Evolutionary conservation across 1,140 invertebrate genomes (phyloP).

Genomic region (Nylanderia fulva): DNA sequence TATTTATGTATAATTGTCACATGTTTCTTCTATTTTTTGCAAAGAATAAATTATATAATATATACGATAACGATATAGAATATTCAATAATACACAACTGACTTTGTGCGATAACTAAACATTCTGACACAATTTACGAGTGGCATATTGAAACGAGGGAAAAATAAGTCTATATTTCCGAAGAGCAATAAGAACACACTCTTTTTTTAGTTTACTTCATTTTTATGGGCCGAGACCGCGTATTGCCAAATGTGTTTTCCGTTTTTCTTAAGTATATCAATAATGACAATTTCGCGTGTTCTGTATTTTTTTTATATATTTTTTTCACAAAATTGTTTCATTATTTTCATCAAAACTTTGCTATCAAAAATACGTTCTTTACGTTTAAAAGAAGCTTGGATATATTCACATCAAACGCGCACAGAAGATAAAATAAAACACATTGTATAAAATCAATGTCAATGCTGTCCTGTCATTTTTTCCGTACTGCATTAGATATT

Average conservation of each 20-base stretch:
- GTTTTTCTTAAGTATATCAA: conserved; percentile 32
- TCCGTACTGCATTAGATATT: conserved; percentile 4
- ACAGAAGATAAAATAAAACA: no score
- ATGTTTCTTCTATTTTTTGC: conserved; percentile 23
- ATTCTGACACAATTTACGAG: conserved; percentile 49
- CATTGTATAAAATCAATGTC: no score
- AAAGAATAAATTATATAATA: neutral
- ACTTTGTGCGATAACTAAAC: conserved; percentile 20
- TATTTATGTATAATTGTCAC: conserved; percentile 5
- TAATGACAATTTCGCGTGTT: neutral
- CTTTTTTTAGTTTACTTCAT: conserved; percentile 54
- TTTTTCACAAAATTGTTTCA: conserved; percentile 13
- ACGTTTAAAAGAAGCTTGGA: neutral
- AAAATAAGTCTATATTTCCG: conserved; percentile 57
- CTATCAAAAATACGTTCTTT: neutral
- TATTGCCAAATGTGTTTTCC: conserved; percentile 61
- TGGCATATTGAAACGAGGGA: conserved; percentile 56
- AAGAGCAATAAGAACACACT: conserved; percentile 71
- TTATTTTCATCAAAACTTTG: conserved; percentile 24
- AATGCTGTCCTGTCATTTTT: neutral
- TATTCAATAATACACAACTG: conserved; percentile 27
- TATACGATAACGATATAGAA: neutral
- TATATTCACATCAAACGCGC: neutral
- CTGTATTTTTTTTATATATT: neutral
- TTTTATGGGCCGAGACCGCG: conserved; percentile 65